Conservation (phyloP, 1,140 invertebrate species). For the Cyclina sinensis region DNA sequence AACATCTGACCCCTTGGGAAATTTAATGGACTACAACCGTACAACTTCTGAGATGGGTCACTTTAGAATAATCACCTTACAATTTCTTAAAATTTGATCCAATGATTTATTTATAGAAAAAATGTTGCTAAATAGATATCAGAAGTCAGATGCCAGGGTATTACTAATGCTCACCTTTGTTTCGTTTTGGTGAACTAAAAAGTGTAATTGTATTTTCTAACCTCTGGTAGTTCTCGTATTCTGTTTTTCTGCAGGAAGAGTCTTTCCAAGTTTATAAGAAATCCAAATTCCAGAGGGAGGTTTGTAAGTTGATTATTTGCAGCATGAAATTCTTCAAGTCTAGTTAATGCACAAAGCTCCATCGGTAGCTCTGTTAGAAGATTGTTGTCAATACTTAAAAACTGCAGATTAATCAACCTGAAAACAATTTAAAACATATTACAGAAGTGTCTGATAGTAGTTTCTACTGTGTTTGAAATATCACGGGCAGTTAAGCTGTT, state of each 20-base stretch:
- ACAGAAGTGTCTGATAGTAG: no score
- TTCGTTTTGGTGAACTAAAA: neutral
- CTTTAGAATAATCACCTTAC: no score
- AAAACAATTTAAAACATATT: no score
- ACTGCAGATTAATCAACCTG: slow-evolving; percentile 81
- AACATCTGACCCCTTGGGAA: no score
- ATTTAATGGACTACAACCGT: no score
- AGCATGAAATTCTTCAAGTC: slow-evolving; percentile 81
- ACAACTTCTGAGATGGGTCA: no score
- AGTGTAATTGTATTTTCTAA: no score
- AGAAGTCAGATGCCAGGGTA: neutral
- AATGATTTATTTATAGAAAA: no score
- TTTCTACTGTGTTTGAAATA: no score
- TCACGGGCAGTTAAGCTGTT: no score
- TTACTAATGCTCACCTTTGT: neutral
- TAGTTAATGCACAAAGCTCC: slow-evolving; percentile 83
- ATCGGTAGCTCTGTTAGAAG: slow-evolving; percentile 81
- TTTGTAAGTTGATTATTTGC: slow-evolving; percentile 83
- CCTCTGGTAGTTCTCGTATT: slow-evolving; percentile 85
- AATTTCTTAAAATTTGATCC: no score
- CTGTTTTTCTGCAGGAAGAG: slow-evolving; percentile 86
- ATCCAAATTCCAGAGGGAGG: slow-evolving; percentile 85
- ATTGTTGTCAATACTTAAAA: slow-evolving; percentile 84
- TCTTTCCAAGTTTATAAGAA: slow-evolving; percentile 84
- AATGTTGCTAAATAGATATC: no score